phyloP scores from a whole-genome alignment of 92 coral and sea anemone genomes.

The Porites lobata region DNA sequence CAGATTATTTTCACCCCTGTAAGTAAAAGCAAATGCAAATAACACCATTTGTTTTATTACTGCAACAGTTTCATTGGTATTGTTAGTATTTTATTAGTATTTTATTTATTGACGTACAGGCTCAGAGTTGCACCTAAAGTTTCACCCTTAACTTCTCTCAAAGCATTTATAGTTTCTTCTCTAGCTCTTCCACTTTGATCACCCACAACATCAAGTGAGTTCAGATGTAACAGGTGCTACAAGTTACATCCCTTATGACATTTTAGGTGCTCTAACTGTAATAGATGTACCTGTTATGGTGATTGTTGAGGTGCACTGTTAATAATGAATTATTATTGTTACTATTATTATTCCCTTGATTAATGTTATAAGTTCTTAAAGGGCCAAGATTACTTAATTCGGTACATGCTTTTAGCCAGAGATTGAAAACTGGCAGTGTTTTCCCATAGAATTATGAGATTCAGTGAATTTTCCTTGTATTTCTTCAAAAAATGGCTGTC shows the following conservation, averaged over 20 bases:
- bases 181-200: slow-evolving; percentile 20
- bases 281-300: background rate
- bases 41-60: slow-evolving; percentile 22
- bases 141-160: background rate
- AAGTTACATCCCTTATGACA: slow-evolving; percentile 13
- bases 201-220: background rate
- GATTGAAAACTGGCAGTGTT: no score
- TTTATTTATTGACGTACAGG: slow-evolving; percentile 19
- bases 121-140: slow-evolving; percentile 14
- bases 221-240: no score
- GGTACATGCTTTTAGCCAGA: no score
- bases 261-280: slow-evolving; percentile 11
- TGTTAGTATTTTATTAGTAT: no score
- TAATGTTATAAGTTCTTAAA: no score
- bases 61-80: slow-evolving; percentile 2
- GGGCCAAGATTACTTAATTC: no score
- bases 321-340: slow-evolving; percentile 8
- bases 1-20: slow-evolving; percentile 31
- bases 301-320: slow-evolving; percentile 9
- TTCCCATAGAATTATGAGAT: no score
- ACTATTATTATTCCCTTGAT: background rate
- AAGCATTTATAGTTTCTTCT: slow-evolving; percentile 13
- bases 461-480: no score
- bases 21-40: slow-evolving; percentile 32
- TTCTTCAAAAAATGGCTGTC: no score